Base-by-base conservation (phyloP, 2,888 invertebrate genomes). In the Therioaphis trifolii region DNA sequence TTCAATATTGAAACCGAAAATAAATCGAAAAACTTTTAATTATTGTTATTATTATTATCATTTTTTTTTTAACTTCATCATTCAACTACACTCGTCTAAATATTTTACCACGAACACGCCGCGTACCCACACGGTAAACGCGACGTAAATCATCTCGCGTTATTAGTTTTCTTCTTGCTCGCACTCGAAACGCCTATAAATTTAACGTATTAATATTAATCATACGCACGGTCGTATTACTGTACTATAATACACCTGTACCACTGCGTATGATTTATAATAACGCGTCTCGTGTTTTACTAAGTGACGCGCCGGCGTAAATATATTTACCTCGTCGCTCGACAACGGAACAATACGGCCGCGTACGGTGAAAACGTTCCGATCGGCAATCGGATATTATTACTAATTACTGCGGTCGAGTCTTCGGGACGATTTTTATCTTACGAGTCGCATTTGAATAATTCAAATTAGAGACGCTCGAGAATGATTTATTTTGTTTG, bases 201-300 rank as follows among this genome's bases (percentile, higher is more conserved):
- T 72, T n/a, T 58, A 75, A 11, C 61, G 27, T 61, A 75, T 75
- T 27, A 43, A 75, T 75, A 75, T 75, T 75, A 61, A 24, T 43
- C 55, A 55, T 74, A 71, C 55, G n/a, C 21, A 55, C 55, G 9
- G n/a, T n/a, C n/a, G n/a, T n/a, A n/a, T n/a, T n/a, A n/a, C n/a
- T n/a, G n/a, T n/a, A 29, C 24, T 15, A 74, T 24, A 58, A 2
- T 35, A 18, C 21, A 35, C 58, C 9, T 58, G 40, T 58, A 75
- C 74, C 74, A 58, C 55, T 58, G 24, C 74, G 4, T 58, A 43
- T 75, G 74, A 75, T 75, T 75, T 75, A 75, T 75, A 75, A 58
- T 40, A 27, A n/a, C n/a, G n/a, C 58, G 58, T 58, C 46, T 40
- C 24, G 40, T 75, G 58, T 40, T 58, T 75, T 24, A 75, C 74